These are phyloP conservation scores for Anomalospiza imberbis DNA, from an alignment of 2,797 vertebrate genomes.

Conservation along the genomic window DNA sequence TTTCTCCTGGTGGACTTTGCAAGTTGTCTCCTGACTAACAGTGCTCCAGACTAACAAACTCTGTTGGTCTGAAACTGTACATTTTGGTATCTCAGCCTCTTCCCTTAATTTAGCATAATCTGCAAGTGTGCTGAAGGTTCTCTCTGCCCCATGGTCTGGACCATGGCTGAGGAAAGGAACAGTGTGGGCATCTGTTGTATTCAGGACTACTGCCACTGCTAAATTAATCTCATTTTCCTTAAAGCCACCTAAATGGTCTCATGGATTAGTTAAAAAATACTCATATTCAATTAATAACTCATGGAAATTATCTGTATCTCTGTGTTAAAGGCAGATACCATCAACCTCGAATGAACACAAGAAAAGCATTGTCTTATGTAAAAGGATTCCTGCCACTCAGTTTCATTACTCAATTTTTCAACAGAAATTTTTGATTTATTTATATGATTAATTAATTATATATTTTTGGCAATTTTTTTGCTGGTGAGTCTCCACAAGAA, in stretches of 20 bases:
- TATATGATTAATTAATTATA: neutral
- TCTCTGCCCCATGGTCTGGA: neutral
- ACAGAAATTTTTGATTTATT: neutral
- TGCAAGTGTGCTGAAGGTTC: neutral
- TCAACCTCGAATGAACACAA: neutral
- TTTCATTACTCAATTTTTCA: neutral
- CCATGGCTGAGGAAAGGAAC: neutral
- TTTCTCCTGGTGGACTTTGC: neutral
- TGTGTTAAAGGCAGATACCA: neutral
- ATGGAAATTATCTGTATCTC: neutral
- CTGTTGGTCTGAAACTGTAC: neutral
- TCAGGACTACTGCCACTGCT: neutral
- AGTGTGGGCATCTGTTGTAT: neutral
- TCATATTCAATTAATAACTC: neutral
- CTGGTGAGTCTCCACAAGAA: neutral
- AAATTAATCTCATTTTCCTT: neutral
- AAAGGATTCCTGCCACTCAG: neutral
- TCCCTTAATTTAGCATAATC: neutral
- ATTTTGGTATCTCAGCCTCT: neutral
- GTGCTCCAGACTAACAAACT: neutral
- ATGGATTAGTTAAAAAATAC: neutral
- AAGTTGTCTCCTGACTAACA: neutral
- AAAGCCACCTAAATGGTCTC: rapidly evolving
- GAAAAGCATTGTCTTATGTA: neutral
- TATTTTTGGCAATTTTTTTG: neutral